Base-by-base conservation (phyloP, 1,140 invertebrate genomes). In the Sipha flava region DNA sequence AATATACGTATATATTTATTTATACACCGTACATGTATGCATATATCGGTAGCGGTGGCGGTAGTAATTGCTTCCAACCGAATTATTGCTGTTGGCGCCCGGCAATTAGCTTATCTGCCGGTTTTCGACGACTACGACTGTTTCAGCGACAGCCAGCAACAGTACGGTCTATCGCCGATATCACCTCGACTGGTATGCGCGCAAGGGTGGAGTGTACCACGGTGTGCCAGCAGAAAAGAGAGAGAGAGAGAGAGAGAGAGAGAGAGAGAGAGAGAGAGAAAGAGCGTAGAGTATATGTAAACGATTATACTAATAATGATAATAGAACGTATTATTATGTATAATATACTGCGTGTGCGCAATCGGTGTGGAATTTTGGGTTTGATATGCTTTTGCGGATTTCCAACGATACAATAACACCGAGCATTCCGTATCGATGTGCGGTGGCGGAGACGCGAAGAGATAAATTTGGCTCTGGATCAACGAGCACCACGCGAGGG, bases 401-500 rank as follows among this genome's bases (percentile, higher is more conserved):
- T 75, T 75, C 49, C 70, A 75, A 75, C n/a, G 72, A 75, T 52
- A 40, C 26, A 40, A 54, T 75, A 57, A 43, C 64, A n/a, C 62
- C 59, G 31, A 16, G 70, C 70, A 14, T 54, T 52, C n/a, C 70
- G 49, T 43, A 26, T 57, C 4, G 37, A 18, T 7, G 31, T 10
- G 29, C 70, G 18, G 12, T 10, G 40, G 34, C 1, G 43, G 26
- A 43, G 72, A 31, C 52, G 40, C 72, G 72, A 57, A 57, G 52
- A 73, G 70, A 75, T 75, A 75, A 75, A 75, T 75, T 75, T 75
- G 72, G 72, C 72, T 75, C 49, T 14, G 52, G 52, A 75, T 75
- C 72, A 75, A 75, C 72, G 72, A 23, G 49, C 49, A 43, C 34
- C 34, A 52, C 45, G 49, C 49, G 72, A 57, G 31, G 23, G 72